phyloP scores from a whole-genome alignment of 2,113 vertebrate genomes.

The Grammomys dolichurus region DNA sequence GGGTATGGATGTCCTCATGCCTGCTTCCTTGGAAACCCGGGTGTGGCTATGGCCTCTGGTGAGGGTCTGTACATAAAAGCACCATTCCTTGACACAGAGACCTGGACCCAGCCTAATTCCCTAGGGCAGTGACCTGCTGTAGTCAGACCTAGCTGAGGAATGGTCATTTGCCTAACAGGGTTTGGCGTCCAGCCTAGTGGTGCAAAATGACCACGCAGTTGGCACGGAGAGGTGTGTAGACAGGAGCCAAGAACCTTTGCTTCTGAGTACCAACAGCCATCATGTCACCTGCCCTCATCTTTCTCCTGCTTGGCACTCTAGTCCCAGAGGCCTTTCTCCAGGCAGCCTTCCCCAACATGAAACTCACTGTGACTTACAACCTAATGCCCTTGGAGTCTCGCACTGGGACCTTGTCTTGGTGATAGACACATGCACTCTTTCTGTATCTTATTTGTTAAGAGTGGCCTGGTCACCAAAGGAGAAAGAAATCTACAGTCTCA shows the following conservation, averaged over 20 bases:
- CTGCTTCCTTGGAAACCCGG: not conserved
- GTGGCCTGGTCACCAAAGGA: not conserved
- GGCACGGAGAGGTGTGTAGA: not conserved
- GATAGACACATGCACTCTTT: not conserved
- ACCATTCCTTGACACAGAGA: not conserved
- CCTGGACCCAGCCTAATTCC: not conserved
- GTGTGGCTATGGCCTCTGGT: not conserved
- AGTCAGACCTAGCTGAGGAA: not conserved
- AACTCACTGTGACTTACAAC: not conserved
- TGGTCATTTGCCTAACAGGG: not conserved
- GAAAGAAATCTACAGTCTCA: slow-evolving; percentile 58
- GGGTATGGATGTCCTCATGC: not conserved
- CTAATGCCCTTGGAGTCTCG: slow-evolving; percentile 37
- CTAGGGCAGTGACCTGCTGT: not conserved
- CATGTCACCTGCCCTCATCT: slow-evolving; percentile 29
- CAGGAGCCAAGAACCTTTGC: not conserved
- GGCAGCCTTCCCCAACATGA: slow-evolving; percentile 57
- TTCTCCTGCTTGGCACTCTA: not conserved
- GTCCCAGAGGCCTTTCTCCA: not conserved
- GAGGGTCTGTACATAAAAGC: too few relatives aligned
- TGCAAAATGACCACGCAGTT: not conserved
- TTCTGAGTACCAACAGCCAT: slow-evolving; percentile 49
- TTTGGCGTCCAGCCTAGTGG: not conserved
- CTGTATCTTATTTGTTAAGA: not conserved
- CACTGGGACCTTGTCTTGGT: slow-evolving; percentile 49